Evolutionary conservation across 2,797 vertebrate species (phyloP).

Genomic region (Acipenser ruthenus): DNA sequence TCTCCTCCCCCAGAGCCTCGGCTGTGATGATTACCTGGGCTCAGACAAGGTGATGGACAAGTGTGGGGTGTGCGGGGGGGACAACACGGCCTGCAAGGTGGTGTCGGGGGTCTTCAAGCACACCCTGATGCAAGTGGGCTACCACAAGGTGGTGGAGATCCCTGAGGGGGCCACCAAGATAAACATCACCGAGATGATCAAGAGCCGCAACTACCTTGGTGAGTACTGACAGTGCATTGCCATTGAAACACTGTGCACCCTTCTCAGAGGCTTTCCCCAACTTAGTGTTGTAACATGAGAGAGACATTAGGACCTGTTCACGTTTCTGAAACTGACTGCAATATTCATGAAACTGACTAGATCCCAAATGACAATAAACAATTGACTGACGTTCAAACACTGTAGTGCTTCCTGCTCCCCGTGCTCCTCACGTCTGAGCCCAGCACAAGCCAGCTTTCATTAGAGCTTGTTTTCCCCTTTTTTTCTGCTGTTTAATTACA

Average conservation of each 20-base stretch:
- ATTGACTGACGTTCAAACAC: conserved; percentile 14
- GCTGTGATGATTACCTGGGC: conserved; percentile 87
- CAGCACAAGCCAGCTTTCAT: conserved; percentile 16
- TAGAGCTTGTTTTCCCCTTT: too few species aligned
- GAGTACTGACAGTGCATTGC: conserved; percentile 31
- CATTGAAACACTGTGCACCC: neutral
- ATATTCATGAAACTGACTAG: too few species aligned
- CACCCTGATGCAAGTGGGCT: conserved; percentile 79
- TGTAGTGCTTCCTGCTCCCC: neutral
- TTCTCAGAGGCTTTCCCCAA: conserved; percentile 12
- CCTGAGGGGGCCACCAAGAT: conserved; percentile 94
- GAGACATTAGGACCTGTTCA: neutral
- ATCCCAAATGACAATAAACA: too few species aligned
- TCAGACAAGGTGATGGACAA: conserved; percentile 84
- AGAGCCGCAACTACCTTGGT: conserved; percentile 97
- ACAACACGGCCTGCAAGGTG: conserved; percentile 80
- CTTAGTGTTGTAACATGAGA: conserved; percentile 4
- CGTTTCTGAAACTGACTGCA: neutral
- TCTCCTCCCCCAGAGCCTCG: conserved; percentile 65
- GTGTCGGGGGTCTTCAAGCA: conserved; percentile 87
- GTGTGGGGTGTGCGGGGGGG: conserved; percentile 90
- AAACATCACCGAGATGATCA: conserved; percentile 91
- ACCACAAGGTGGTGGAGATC: conserved; percentile 82
- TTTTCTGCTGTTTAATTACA: too few species aligned
- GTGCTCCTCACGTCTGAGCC: conserved; percentile 23